Percentiles rank a stretch among this genome's conserved stretches.
Evolutionary conservation across 2,113 vertebrate genomes (phyloP).

Genomic region (Hydrochoerus hydrochaeris): DNA sequence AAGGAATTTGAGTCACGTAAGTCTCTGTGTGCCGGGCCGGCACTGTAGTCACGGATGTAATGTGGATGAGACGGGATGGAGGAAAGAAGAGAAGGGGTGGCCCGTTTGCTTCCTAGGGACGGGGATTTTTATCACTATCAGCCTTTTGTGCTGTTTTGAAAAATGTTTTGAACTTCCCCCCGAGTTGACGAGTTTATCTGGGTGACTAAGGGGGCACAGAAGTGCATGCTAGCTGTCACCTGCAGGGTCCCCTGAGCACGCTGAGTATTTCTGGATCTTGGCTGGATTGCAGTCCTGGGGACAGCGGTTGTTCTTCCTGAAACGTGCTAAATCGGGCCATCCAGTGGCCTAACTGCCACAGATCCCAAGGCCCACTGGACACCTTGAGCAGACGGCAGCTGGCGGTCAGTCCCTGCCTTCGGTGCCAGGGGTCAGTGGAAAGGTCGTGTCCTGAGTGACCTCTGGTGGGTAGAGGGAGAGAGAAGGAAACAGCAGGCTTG

Average conservation of each 20-base stretch:
- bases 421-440: constrained; percentile 55
- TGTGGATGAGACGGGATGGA: neutral
- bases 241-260: constrained; percentile 55
- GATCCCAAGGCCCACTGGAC: neutral
- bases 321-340: constrained; percentile 73
- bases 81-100: neutral
- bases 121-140: neutral
- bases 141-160: neutral
- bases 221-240: constrained; percentile 17
- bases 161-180: neutral
- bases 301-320: constrained; percentile 75
- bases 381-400: neutral
- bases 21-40: constrained; percentile 73
- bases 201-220: constrained; percentile 43
- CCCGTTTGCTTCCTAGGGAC: neutral
- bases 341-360: constrained; percentile 74
- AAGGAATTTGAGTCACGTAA: constrained; percentile 95
- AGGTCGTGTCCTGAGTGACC: constrained; percentile 67
- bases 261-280: constrained; percentile 62
- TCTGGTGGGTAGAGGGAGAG: constrained; percentile 62
- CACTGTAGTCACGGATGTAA: no score
- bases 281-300: constrained; percentile 76
- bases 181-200: neutral
- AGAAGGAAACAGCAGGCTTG: constrained; percentile 21
- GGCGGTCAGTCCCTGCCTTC: constrained; percentile 72